Evolutionary conservation across 2,797 vertebrate genomes (phyloP).

Genomic region (Sebastes vulpes): DNA sequence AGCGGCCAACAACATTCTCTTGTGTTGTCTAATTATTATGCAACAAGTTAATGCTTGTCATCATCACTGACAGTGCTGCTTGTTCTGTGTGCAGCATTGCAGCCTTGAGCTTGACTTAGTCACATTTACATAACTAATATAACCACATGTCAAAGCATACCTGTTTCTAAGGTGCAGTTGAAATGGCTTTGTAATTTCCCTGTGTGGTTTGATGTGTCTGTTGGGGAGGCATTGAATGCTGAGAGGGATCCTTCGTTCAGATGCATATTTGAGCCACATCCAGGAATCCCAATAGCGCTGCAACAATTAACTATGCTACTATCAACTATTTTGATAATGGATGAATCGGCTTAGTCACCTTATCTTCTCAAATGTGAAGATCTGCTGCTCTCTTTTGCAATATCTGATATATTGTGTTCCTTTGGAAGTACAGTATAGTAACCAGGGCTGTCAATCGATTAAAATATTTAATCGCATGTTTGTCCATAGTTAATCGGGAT

Average conservation of each 20-base stretch:
- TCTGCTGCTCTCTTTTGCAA: background rate
- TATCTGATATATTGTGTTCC: no score
- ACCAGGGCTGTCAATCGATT: no score
- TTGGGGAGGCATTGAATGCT: background rate
- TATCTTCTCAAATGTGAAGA: background rate
- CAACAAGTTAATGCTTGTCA: constrained; percentile 1
- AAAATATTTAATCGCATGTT: no score
- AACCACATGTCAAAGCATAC: background rate
- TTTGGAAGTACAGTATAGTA: no score
- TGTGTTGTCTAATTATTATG: constrained; percentile 18
- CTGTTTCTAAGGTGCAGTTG: background rate
- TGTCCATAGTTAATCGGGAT: no score
- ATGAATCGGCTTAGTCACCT: background rate
- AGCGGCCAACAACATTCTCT: background rate
- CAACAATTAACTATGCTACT: no score
- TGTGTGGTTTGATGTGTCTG: background rate
- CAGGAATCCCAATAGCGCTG: background rate
- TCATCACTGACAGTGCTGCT: background rate
- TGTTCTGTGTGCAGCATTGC: background rate
- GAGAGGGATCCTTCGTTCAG: background rate
- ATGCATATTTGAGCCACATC: background rate
- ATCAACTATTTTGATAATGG: background rate
- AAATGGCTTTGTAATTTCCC: background rate
- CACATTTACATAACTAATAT: background rate
- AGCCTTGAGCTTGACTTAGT: background rate